Conservation (phyloP, 2,113 vertebrate genomes). For the Scomber scombrus region DNA sequence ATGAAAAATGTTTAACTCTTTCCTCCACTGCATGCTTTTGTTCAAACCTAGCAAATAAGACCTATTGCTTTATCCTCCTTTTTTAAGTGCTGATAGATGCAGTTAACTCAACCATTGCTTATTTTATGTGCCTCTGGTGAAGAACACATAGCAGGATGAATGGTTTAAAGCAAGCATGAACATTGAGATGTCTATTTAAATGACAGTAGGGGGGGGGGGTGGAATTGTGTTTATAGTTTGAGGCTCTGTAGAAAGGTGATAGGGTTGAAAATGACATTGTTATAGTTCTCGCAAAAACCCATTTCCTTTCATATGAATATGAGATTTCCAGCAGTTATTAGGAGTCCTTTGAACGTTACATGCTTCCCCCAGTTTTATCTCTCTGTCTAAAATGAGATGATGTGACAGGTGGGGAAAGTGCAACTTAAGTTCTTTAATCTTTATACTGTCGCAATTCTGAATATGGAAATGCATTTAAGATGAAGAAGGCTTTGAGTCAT, state of each 20-base stretch:
- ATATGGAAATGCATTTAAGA: conserved; percentile 69
- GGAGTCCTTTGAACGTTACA: conserved; percentile 53
- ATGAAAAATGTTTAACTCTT: conserved; percentile 53
- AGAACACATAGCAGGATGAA: conserved; percentile 25
- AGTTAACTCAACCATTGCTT: conserved; percentile 39
- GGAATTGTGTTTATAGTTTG: conserved; percentile 43
- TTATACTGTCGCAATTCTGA: conserved; percentile 39
- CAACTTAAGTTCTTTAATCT: conserved; percentile 66
- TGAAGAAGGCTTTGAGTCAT: conserved; percentile 56
- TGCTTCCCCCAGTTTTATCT: conserved; percentile 57
- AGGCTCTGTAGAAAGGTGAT: conserved; percentile 49
- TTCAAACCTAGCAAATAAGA: background rate
- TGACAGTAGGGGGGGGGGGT: conserved; percentile 32
- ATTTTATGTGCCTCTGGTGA: conserved; percentile 62
- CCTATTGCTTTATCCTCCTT: conserved; percentile 25
- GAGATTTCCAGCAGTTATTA: conserved; percentile 43
- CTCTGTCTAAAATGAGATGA: conserved; percentile 52
- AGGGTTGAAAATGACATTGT: conserved; percentile 47
- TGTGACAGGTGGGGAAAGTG: conserved; percentile 62
- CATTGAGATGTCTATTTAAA: conserved; percentile 22
- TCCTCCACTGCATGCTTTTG: background rate
- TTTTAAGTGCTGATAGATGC: conserved; percentile 53
- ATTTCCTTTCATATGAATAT: conserved; percentile 34
- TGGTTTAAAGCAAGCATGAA: conserved; percentile 27
- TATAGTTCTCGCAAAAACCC: conserved; percentile 49